Evolutionary conservation across 1,140 invertebrate genomes (phyloP).

Genomic region (Ridgeia piscesae): DNA sequence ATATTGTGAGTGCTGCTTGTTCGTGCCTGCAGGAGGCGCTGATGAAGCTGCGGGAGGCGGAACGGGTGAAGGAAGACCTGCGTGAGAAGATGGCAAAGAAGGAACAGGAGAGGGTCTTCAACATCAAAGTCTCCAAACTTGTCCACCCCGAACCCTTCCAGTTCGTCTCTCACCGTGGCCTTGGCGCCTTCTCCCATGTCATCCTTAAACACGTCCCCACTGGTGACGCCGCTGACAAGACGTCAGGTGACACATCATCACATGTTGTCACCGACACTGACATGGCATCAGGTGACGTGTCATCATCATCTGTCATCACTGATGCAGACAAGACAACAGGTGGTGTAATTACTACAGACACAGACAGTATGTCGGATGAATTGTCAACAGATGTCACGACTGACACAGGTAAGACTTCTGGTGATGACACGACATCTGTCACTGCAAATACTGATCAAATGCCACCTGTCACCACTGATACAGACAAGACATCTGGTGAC

Average conservation of each 20-base stretch:
- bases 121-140: constrained; percentile 28
- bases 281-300: background rate
- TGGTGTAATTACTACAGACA: background rate
- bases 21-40: constrained; percentile 58
- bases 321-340: background rate
- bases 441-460: background rate
- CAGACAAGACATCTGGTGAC: background rate
- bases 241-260: background rate
- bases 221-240: background rate
- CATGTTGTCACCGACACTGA: background rate
- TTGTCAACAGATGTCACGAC: too few species aligned
- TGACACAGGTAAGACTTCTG: background rate
- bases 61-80: constrained; percentile 68
- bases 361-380: too few species aligned
- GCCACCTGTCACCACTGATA: background rate
- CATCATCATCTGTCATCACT: background rate
- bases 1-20: too few species aligned
- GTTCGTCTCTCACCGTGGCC: constrained; percentile 36
- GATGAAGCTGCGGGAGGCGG: constrained; percentile 69
- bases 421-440: background rate
- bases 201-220: background rate
- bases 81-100: constrained; percentile 63
- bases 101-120: constrained; percentile 19
- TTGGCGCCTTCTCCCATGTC: constrained; percentile 32
- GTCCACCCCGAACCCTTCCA: constrained; percentile 30